phyloP scores from a whole-genome alignment of 2,888 invertebrate genomes.

The Sesia apiformis region DNA sequence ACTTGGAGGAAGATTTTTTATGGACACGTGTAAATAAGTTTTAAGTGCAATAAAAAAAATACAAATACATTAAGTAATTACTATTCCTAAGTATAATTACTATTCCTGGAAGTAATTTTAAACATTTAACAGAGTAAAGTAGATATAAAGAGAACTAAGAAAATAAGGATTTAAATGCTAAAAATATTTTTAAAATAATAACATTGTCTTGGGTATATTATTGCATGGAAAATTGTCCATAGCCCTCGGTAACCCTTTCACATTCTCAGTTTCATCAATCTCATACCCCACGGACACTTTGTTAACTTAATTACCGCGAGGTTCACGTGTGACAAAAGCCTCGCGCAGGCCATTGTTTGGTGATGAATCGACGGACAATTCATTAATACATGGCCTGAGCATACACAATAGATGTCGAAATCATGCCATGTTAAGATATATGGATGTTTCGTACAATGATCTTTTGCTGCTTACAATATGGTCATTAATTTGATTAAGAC shows the following conservation, averaged over 20 bases:
- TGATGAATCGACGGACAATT: slow-evolving; percentile 29
- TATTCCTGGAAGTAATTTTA: no score
- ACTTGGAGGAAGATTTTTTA: no score
- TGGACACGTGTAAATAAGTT: no score
- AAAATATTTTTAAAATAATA: no score
- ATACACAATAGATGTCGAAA: slow-evolving; percentile 34
- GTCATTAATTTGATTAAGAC: not conserved
- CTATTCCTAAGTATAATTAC: no score
- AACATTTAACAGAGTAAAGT: no score
- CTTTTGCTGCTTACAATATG: not conserved
- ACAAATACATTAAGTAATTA: no score
- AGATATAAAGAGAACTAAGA: no score
- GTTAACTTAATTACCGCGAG: slow-evolving; percentile 33
- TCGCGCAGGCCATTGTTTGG: slow-evolving; percentile 28
- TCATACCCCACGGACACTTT: slow-evolving; percentile 19
- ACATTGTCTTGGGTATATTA: no score
- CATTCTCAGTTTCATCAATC: slow-evolving; percentile 21
- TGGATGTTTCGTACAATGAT: not conserved
- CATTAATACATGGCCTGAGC: slow-evolving; percentile 24
- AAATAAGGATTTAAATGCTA: no score
- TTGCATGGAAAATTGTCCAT: no score
- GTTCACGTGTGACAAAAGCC: slow-evolving; percentile 37
- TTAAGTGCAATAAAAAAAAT: no score
- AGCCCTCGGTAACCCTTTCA: not conserved
- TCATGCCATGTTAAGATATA: not conserved